Base-by-base conservation (phyloP, 2,888 invertebrate genomes). In the Leuctra nigra region DNA sequence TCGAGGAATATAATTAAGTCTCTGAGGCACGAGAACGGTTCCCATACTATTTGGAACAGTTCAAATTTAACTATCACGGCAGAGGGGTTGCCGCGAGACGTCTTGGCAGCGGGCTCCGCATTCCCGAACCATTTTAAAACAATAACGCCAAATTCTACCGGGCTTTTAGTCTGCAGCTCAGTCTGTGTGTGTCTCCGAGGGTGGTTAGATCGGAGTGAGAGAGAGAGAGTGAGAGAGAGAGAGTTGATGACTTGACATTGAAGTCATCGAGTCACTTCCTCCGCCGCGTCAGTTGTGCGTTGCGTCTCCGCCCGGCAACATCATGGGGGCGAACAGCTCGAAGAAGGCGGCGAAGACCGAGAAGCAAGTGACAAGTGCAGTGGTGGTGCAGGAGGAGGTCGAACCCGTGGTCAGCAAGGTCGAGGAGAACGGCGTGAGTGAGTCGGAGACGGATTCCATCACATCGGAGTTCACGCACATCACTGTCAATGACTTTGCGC, bases 361-460 rank as follows among this genome's bases (percentile, higher is more conserved):
- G 13, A 22, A 20, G 44, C 22, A 20, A 11, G 23, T 44, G 4
- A 44, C 44, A 2, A 23, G 23, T 23, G 22, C n/a, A n/a, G 44
- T 16, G 22, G 11, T 29, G 6, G 7, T 6, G 29, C 7, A 29
- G 11, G 6, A 6, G 6, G 29, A 29, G 6, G 29, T 29, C 7
- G 44, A 20, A 7, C 20, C 20, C n/a, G 44, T 44, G 1, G 44
- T 20, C 13, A 13, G 39, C 18, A 39, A 7, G 4, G 39, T 39
- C 18, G 39, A 39, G 3, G n/a, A n/a, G 4, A 23, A 3, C n/a
- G 22, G 23, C 23, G 44, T 18, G 20, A 50, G 35, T 13, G 29
- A 29, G 2, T 29, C 29, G 33, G 50, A 50, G 9, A 50, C 50
- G 33, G 50, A 50, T 33, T 50, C 50, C 18, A 50, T 50, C 18